Base-by-base conservation (phyloP, 2,113 vertebrate species). In the Hystrix cristata region DNA sequence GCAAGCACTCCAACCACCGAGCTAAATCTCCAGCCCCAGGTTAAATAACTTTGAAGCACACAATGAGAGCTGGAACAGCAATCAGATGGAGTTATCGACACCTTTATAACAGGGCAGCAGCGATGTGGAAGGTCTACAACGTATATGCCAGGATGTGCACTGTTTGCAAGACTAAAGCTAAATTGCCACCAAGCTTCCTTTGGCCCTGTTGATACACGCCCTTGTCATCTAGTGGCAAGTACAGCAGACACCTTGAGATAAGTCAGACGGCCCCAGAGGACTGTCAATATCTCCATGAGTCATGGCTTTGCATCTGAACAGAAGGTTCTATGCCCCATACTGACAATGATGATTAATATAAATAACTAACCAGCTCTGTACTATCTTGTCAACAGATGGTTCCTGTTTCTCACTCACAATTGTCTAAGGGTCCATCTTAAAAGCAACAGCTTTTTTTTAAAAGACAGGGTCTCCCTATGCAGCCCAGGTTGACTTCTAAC, bases 51-150 rank as follows among this genome's bases (percentile, higher is more conserved):
- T 60, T 67, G n/a, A 72, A 69, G 38, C 21, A 8, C 82, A 85
- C 4, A 46, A n/a, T 38, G 38, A 38, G 55, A 65, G 62, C 65
- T 3, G 14, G 43, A 21, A 6, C n/a, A 23, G 48, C 38, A 51
- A 59, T 43, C 53, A 80, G 16, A 64, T 5, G 15, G 60, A 90
- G 6, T 34, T 21, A 19, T 1, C 10, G 18, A 15, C 8, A 16
- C 14, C 21, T 10, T 78, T 25, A 34, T 2, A 12, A 29, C 11
- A 31, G 34, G 65, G 46, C 53, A 10, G 9, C 19, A n/a, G 34
- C 1, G 8, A 51, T 38, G 29, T 0, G 5, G 74, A 55, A 51
- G 38, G 34, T 12, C 31, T 11, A 10, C 1, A 25, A 0, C 4
- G 46, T 10, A 0, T 25, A 53, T 53, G 5, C 57, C 5, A 31